Percentiles rank a stretch among this genome's conserved stretches.
Evolutionary conservation across 2,797 vertebrate genomes (phyloP).

Genomic region (Kryptolebias ocellatus): DNA sequence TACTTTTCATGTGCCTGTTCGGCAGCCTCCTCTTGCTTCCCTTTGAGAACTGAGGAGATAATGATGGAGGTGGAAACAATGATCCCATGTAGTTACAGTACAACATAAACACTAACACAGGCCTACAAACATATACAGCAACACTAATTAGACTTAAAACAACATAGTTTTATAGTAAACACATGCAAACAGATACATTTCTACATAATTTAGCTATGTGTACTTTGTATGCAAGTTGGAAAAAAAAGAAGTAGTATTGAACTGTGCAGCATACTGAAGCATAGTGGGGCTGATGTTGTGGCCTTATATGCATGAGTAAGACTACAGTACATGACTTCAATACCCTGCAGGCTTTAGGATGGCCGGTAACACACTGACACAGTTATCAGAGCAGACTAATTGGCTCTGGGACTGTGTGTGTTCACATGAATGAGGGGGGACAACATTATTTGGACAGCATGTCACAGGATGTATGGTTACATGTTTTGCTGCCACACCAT

Average conservation of each 20-base stretch:
- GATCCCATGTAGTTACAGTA: background rate
- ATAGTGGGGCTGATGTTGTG: constrained; percentile 58
- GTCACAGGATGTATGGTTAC: background rate
- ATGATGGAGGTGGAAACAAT: constrained; percentile 16
- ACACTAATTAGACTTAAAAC: background rate
- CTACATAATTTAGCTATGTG: background rate
- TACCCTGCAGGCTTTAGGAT: constrained; percentile 60
- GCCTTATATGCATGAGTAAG: constrained; percentile 77
- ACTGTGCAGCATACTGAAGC: constrained; percentile 39
- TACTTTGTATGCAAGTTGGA: constrained; percentile 13
- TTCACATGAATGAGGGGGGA: constrained; percentile 13
- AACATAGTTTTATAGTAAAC: background rate
- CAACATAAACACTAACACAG: background rate
- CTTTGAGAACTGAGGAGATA: constrained; percentile 13
- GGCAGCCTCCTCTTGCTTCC: constrained; percentile 23
- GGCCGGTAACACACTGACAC: constrained; percentile 76
- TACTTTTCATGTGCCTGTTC: constrained; percentile 33
- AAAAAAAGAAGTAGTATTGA: background rate
- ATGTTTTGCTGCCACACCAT: background rate
- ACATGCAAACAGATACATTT: background rate
- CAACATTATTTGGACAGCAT: background rate
- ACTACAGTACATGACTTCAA: constrained; percentile 58
- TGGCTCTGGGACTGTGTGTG: constrained; percentile 47
- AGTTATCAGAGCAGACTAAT: constrained; percentile 78
- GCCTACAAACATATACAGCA: background rate